phyloP scores from a whole-genome alignment of 2,797 vertebrate species.

The Macropodus opercularis region DNA sequence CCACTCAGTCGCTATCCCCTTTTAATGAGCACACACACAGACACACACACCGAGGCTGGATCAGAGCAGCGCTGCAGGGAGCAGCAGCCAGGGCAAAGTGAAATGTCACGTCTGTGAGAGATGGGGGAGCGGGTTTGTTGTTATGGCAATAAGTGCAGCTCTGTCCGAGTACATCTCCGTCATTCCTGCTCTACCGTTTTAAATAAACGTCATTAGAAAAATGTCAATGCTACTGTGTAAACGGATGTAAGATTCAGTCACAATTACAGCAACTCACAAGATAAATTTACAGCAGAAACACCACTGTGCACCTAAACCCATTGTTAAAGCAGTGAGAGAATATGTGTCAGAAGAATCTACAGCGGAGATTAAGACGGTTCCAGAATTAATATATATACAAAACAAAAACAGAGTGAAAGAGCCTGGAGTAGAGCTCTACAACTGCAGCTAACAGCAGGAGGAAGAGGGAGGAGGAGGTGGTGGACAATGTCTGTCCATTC shows the following conservation, averaged over 20 bases:
- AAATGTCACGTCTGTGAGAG: slow-evolving; percentile 77
- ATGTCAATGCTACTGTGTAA: too few relatives aligned
- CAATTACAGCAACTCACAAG: too few relatives aligned
- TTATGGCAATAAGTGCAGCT: slow-evolving; percentile 57
- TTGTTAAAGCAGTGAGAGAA: too few relatives aligned
- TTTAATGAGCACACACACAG: slow-evolving; percentile 72
- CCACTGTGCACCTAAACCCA: too few relatives aligned
- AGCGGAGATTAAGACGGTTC: too few relatives aligned
- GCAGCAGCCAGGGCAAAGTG: slow-evolving; percentile 74
- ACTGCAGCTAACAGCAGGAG: slow-evolving; percentile 63
- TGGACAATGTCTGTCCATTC: slow-evolving; percentile 63
- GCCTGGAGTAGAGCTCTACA: slow-evolving; percentile 41
- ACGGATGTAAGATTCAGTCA: too few relatives aligned
- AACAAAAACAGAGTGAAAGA: slow-evolving; percentile 26
- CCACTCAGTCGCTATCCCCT: slow-evolving; percentile 48
- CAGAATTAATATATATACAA: slow-evolving; percentile 1
- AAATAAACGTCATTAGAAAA: neutral
- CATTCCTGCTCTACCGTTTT: neutral
- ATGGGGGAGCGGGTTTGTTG: slow-evolving; percentile 54
- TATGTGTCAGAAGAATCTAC: too few relatives aligned
- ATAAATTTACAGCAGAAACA: too few relatives aligned
- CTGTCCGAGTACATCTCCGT: neutral
- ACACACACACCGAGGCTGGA: slow-evolving; percentile 47
- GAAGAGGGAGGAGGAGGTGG: slow-evolving; percentile 32
- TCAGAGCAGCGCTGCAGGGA: slow-evolving; percentile 79